phyloP scores from a whole-genome alignment of 2,888 invertebrate genomes.

The Pristionchus arcanus region DNA sequence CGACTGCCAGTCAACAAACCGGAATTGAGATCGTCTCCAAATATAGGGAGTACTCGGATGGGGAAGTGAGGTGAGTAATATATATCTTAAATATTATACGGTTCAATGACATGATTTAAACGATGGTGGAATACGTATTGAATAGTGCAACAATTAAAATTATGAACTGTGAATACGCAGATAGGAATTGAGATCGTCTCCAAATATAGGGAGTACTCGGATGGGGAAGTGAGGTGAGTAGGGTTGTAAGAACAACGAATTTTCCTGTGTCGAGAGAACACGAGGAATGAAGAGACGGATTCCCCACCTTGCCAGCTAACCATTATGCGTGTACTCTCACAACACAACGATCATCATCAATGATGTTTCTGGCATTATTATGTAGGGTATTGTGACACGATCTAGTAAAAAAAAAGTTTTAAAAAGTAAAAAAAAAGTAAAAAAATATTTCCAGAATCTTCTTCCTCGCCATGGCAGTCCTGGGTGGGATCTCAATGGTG shows the following conservation, averaged over 20 bases:
- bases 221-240: constrained; percentile 40
- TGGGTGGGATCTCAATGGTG: not conserved
- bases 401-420: too few species aligned
- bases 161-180: too few species aligned
- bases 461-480: constrained; percentile 28
- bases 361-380: too few species aligned
- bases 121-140: not conserved
- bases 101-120: not conserved
- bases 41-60: constrained; percentile 50
- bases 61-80: constrained; percentile 31
- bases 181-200: not conserved
- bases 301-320: too few species aligned
- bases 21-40: constrained; percentile 2
- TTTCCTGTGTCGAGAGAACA: too few species aligned
- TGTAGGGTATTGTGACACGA: too few species aligned
- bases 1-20: not conserved
- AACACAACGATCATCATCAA: too few species aligned
- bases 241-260: too few species aligned
- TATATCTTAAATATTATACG: too few species aligned
- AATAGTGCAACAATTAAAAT: too few species aligned
- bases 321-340: too few species aligned
- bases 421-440: not conserved
- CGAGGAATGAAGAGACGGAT: too few species aligned
- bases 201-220: constrained; percentile 50
- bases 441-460: not conserved